These are phyloP conservation scores for Drosophila varians DNA, from an alignment of 1,140 invertebrate genomes.

Conservation along the genomic window DNA sequence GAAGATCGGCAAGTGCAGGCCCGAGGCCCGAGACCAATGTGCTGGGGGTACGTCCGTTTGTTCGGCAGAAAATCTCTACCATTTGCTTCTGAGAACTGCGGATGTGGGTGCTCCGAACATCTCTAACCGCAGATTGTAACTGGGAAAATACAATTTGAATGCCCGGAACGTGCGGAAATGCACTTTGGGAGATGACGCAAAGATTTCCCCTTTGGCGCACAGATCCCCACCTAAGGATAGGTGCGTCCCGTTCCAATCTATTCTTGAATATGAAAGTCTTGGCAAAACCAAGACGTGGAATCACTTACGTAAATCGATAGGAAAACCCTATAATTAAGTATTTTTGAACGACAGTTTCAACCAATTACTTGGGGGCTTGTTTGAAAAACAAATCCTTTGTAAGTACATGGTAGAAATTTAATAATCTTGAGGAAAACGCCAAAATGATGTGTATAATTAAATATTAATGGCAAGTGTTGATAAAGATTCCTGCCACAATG, in stretches of 20 bases:
- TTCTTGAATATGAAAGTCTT: not conserved
- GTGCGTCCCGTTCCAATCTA: constrained; percentile 6
- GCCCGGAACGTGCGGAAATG: constrained; percentile 75
- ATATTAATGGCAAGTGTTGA: too few relatives aligned
- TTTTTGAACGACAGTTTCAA: too few relatives aligned
- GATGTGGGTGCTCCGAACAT: constrained; percentile 55
- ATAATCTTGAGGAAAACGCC: too few relatives aligned
- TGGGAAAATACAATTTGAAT: constrained; percentile 55
- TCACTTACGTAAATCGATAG: not conserved
- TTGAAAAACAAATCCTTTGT: too few relatives aligned
- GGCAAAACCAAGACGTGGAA: not conserved
- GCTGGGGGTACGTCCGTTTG: constrained; percentile 19
- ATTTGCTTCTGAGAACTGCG: constrained; percentile 82
- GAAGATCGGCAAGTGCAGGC: constrained; percentile 7
- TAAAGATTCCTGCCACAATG: too few relatives aligned
- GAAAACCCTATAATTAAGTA: not conserved
- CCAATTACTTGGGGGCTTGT: too few relatives aligned
- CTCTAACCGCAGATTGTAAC: constrained; percentile 43
- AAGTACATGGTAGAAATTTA: too few relatives aligned
- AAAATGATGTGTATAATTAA: too few relatives aligned
- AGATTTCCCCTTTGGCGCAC: constrained; percentile 29
- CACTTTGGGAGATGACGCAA: constrained; percentile 59
- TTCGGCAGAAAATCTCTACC: constrained; percentile 73
- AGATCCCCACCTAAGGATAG: constrained; percentile 23
- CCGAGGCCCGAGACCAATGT: constrained; percentile 4